Evolutionary conservation across 2,113 vertebrate species (phyloP), one percentile per base, ranked within the genome.

Genomic region (Acrocephalus kingi): DNA sequence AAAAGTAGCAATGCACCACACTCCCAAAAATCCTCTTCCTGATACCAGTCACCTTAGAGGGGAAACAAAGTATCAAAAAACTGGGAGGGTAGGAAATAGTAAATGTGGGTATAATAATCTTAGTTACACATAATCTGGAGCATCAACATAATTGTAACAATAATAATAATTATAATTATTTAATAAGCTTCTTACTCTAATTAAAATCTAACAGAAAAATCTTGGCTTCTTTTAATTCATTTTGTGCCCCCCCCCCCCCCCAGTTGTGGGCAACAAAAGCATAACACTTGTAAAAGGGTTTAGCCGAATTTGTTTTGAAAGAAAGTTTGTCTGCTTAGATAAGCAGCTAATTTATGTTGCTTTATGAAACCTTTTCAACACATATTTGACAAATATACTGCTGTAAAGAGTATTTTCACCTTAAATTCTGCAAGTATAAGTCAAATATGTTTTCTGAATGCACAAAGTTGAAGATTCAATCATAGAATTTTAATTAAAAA

Each of bases 31-130:
- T 55, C 10, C 9, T 46, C 18, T 3, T 1, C 4, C 49, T 59
- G 3, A 46, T n/a, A 28, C 6, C 13, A 35, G 5, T 27, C 31
- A 58, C 6, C 16, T 64, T 33, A n/a, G 7, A n/a, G 11, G 2
- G 7, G 3, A n/a, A 79, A 43, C 0, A 0, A 48, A 22, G 2
- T 4, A 15, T 30, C 37, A 73, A 55, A 48, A 3, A 58, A 13
- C 3, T 23, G 9, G 5, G 43, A 49, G 8, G 9, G 1, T 35
- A 31, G 10, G 15, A n/a, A 59, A n/a, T 17, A 31, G 9, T 59
- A 46, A 64, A 55, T 0, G 0, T 19, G 6, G 1, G 4, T 22
- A 28, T 52, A 35, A 43, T n/a, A n/a, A 51, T n/a, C 6, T 28
- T 46, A 35, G 37, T 7, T 81, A 4, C 16, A 21, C 15, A 13